These are phyloP conservation scores for Percopsis transmontana DNA, from an alignment of 2,113 vertebrate species.

Conservation along the genomic window DNA sequence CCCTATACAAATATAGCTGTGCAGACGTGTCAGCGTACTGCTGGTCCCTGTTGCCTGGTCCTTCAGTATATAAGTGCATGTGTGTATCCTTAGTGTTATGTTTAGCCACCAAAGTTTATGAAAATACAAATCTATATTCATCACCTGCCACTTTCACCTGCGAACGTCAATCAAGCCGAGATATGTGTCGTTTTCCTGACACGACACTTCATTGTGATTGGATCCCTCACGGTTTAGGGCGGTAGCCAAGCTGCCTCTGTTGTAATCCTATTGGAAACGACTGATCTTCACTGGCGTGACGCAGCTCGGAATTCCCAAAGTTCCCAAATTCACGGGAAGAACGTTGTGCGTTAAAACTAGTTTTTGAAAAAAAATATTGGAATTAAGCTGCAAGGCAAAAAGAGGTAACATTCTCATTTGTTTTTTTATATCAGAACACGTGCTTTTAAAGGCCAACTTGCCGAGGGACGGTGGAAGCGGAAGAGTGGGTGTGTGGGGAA, in stretches of 20 bases:
- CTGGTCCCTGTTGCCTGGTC: conserved; percentile 54
- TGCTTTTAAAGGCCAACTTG: conserved; percentile 17
- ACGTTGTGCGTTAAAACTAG: conserved; percentile 24
- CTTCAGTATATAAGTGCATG: conserved; percentile 44
- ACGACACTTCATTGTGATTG: conserved; percentile 61
- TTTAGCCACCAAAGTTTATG: conserved; percentile 46
- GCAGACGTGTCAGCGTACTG: conserved; percentile 74
- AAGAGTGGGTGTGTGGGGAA: conserved; percentile 64
- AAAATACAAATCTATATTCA: conserved; percentile 18
- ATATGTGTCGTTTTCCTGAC: conserved; percentile 43
- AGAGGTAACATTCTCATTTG: conserved; percentile 29
- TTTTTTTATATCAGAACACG: conserved; percentile 2
- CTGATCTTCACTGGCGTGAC: conserved; percentile 48
- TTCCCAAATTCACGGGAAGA: conserved; percentile 71
- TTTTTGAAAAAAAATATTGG: conserved; percentile 18
- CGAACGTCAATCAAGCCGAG: conserved; percentile 64
- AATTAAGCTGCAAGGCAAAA: conserved; percentile 34
- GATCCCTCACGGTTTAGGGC: conserved; percentile 38
- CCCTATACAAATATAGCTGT: conserved; percentile 74
- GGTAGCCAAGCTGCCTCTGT: conserved; percentile 6
- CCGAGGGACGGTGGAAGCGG: conserved; percentile 57
- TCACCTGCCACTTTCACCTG: conserved; percentile 72
- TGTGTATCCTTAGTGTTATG: conserved; percentile 34
- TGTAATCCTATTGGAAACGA: conserved; percentile 64
- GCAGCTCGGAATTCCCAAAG: conserved; percentile 76